phyloP scores from a whole-genome alignment of 2,113 vertebrate genomes.

The Lynx canadensis region DNA sequence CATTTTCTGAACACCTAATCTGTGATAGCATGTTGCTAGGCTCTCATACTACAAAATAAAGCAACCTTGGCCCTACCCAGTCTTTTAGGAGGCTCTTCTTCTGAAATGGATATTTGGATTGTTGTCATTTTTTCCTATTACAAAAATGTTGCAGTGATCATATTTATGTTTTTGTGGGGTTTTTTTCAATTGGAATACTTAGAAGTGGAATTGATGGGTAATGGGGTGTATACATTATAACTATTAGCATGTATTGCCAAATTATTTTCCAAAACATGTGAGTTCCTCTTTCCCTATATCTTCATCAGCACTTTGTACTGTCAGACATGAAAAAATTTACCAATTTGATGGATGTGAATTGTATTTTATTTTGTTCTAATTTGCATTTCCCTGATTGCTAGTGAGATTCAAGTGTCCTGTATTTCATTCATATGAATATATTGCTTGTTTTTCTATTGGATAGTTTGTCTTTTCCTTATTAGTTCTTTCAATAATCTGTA shows the following conservation, averaged over 20 bases:
- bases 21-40: neutral
- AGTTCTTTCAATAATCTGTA: neutral
- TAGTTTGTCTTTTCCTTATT: constrained; percentile 4
- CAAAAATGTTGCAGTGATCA: neutral
- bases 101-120: constrained; percentile 11
- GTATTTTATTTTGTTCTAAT: constrained; percentile 29
- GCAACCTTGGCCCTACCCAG: neutral
- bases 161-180: neutral
- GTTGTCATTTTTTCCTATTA: neutral
- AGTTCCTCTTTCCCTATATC: neutral
- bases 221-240: neutral
- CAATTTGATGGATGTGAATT: neutral
- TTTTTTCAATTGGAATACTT: neutral
- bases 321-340: constrained; percentile 30
- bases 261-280: neutral
- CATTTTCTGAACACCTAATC: neutral
- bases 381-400: constrained; percentile 20
- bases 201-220: neutral
- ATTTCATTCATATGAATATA: neutral
- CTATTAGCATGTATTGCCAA: neutral
- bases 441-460: neutral
- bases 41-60: neutral
- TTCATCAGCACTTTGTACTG: neutral
- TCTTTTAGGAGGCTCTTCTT: neutral
- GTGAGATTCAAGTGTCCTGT: neutral